These are phyloP conservation scores for Camptogramma bilineatum DNA, from an alignment of 2,888 invertebrate species.

Conservation along the genomic window DNA sequence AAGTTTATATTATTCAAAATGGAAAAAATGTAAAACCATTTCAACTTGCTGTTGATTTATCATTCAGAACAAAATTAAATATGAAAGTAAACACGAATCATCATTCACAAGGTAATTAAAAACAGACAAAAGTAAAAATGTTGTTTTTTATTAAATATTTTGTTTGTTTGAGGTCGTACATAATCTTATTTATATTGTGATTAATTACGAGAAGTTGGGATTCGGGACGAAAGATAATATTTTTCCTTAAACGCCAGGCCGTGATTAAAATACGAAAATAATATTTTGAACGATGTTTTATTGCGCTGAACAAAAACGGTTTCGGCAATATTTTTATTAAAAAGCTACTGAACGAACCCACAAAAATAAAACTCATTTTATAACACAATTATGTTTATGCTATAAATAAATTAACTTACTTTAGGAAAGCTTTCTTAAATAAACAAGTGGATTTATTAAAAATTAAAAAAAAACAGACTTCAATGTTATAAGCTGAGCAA, in stretches of 20 bases:
- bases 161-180: conserved; percentile 52
- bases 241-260: conserved; percentile 39
- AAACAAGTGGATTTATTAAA: no score
- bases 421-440: no score
- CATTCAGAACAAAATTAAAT: background rate
- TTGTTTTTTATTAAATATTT: conserved; percentile 62
- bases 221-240: conserved; percentile 39
- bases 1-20: background rate
- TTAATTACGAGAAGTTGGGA: conserved; percentile 55
- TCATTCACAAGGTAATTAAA: conserved; percentile 4
- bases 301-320: conserved; percentile 13
- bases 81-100: background rate
- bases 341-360: background rate
- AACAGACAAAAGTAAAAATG: conserved; percentile 5
- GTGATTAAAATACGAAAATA: conserved; percentile 39
- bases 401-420: no score
- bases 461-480: no score
- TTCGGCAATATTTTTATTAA: background rate
- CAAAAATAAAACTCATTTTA: background rate
- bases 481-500: no score
- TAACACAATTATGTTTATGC: no score
- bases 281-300: conserved; percentile 33
- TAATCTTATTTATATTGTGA: conserved; percentile 65
- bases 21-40: background rate
- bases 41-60: background rate